Percentiles rank a stretch among this genome's conserved stretches.
Conservation (phyloP, 2,888 invertebrate species). For the Aethes cnicana region DNA sequence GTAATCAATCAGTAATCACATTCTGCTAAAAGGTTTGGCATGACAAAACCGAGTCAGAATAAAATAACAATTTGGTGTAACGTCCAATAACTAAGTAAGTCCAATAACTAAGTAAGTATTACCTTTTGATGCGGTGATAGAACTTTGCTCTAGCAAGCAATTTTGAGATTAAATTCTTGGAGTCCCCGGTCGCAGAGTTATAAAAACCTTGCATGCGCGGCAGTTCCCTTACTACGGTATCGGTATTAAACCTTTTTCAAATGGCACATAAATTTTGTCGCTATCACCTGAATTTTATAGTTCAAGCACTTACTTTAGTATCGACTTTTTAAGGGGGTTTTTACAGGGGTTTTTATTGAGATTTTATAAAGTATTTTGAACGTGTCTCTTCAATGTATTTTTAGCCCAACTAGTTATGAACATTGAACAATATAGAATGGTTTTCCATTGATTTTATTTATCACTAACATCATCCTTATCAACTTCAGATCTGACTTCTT, state of each 20-base stretch:
- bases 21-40: too few species aligned
- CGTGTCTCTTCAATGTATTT: not conserved
- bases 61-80: too few species aligned
- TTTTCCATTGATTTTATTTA: too few species aligned
- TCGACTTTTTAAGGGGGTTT: too few species aligned
- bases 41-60: too few species aligned
- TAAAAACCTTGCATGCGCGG: slow-evolving; percentile 58
- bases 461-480: too few species aligned
- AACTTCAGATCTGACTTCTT: too few species aligned
- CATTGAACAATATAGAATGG: too few species aligned
- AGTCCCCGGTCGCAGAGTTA: slow-evolving; percentile 60
- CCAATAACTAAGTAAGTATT: slow-evolving; percentile 38
- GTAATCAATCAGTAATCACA: too few species aligned
- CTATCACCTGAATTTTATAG: not conserved
- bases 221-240: slow-evolving; percentile 44
- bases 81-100: slow-evolving; percentile 32
- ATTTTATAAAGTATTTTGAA: not conserved
- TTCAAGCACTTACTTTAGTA: too few species aligned
- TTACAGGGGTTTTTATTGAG: not conserved
- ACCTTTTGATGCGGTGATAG: slow-evolving; percentile 53
- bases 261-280: not conserved
- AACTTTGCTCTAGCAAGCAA: slow-evolving; percentile 74
- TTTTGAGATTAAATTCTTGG: slow-evolving; percentile 74
- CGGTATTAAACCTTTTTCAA: slow-evolving; percentile 15
- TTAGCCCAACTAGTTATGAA: too few species aligned